Evolutionary conservation across 1,140 invertebrate species (phyloP).

Genomic region (Varroa destructor): DNA sequence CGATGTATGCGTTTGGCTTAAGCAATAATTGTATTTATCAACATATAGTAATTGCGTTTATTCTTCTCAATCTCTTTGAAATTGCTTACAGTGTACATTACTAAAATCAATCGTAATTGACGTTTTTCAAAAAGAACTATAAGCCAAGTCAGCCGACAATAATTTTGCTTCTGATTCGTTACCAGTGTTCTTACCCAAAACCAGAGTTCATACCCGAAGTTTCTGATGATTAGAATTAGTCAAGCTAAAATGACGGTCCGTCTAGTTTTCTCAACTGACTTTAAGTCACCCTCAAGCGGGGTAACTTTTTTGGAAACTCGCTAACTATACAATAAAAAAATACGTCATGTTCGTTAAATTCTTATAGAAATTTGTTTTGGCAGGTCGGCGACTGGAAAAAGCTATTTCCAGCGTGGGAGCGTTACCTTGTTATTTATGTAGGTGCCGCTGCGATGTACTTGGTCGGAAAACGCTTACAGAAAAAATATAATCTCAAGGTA

Average conservation of each 20-base stretch:
- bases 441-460: conserved; percentile 87
- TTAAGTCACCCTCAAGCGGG: too few relatives aligned
- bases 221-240: too few relatives aligned
- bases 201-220: too few relatives aligned
- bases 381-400: conserved; percentile 77
- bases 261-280: too few relatives aligned
- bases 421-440: conserved; percentile 73
- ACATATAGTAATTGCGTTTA: background rate
- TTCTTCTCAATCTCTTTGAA: too few relatives aligned
- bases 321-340: too few relatives aligned
- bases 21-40: background rate
- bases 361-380: conserved; percentile 29
- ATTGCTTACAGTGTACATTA: background rate
- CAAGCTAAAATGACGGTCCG: too few relatives aligned
- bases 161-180: too few relatives aligned
- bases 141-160: background rate
- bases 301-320: too few relatives aligned
- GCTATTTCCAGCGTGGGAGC: conserved; percentile 70
- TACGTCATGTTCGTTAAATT: background rate
- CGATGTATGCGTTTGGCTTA: conserved; percentile 42
- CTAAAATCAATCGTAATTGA: background rate
- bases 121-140: background rate
- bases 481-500: conserved; percentile 46
- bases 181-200: too few relatives aligned
- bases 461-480: conserved; percentile 74